Evolutionary conservation across 2,797 vertebrate genomes (phyloP).

Genomic region (Centropyge bicolor): DNA sequence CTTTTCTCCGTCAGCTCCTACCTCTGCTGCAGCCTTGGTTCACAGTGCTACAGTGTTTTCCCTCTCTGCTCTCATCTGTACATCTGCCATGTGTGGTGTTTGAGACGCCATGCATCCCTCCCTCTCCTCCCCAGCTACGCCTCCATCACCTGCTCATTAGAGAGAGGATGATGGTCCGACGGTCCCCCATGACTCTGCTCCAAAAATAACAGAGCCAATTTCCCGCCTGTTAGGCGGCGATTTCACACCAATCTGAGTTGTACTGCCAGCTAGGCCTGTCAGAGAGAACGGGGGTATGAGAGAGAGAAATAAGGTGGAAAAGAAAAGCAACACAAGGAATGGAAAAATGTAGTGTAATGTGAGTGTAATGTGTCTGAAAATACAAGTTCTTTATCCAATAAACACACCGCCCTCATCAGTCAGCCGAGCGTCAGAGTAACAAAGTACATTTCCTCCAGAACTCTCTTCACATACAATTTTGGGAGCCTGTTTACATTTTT

Average conservation of each 20-base stretch:
- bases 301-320: constrained; percentile 41
- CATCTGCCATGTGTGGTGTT: constrained; percentile 49
- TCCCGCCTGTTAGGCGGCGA: constrained; percentile 85
- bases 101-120: constrained; percentile 42
- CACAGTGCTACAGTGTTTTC: constrained; percentile 1
- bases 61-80: constrained; percentile 49
- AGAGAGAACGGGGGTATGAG: constrained; percentile 26
- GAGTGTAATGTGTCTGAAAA: constrained; percentile 59
- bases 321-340: constrained; percentile 45
- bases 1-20: background rate
- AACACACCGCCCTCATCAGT: constrained; percentile 32
- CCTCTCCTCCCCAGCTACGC: constrained; percentile 42
- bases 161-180: constrained; percentile 79
- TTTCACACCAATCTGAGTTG: constrained; percentile 88
- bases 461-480: background rate
- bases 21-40: constrained; percentile 23
- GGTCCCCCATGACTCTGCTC: constrained; percentile 80
- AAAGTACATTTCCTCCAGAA: background rate
- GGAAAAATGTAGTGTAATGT: constrained; percentile 64
- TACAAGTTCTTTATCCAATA: constrained; percentile 39
- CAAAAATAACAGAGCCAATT: constrained; percentile 89
- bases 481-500: background rate
- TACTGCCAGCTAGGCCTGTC: constrained; percentile 71
- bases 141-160: constrained; percentile 83
- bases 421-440: background rate